Evolutionary conservation across 2,888 invertebrate species (phyloP).

Genomic region (Cephus sareptanus): DNA sequence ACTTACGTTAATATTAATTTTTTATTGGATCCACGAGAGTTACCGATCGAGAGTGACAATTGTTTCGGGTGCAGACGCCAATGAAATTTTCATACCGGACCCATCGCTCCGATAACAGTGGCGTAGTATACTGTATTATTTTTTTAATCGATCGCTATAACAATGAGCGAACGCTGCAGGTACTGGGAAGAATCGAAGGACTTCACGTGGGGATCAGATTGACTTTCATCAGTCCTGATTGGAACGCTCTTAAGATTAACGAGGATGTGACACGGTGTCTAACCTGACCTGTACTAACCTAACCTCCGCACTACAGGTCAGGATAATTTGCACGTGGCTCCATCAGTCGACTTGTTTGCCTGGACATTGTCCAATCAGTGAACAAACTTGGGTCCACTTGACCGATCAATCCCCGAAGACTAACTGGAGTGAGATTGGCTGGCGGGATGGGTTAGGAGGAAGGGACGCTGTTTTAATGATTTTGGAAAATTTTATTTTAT

Average conservation of each 20-base stretch:
- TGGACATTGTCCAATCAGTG: slow-evolving; percentile 11
- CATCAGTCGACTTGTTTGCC: slow-evolving; percentile 1
- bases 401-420: background rate
- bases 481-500: background rate
- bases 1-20: background rate
- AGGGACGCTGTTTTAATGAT: background rate
- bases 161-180: no score
- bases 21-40: background rate
- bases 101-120: background rate
- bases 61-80: background rate
- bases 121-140: background rate
- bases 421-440: background rate
- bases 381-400: slow-evolving; percentile 5
- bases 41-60: background rate
- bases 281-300: background rate
- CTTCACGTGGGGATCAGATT: background rate
- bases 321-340: background rate
- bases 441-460: background rate
- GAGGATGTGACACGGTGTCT: background rate
- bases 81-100: background rate
- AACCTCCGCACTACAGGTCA: background rate
- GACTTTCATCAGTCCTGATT: background rate
- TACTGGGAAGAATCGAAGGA: background rate
- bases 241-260: background rate
- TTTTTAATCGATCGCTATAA: background rate